These are phyloP conservation scores for Diabrotica undecimpunctata DNA, from an alignment of 1,140 invertebrate species.

Conservation along the genomic window DNA sequence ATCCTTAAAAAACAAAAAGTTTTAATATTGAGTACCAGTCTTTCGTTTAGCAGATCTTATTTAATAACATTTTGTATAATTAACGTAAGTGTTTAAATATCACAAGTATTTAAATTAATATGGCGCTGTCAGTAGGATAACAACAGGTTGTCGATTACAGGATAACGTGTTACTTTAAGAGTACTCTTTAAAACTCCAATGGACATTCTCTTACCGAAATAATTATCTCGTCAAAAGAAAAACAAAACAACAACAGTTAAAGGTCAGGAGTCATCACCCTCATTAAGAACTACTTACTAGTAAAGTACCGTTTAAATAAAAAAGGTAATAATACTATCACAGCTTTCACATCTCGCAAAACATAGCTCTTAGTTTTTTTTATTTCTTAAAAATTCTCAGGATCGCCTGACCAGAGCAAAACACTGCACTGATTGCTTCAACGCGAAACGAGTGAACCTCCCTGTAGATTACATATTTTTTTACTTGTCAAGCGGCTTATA, in stretches of 20 bases:
- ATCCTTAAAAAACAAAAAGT: too few relatives aligned
- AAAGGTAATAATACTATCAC: slow-evolving; percentile 40
- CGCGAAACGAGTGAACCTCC: slow-evolving; percentile 10
- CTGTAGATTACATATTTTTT: not conserved
- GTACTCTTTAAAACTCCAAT: too few relatives aligned
- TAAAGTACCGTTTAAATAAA: slow-evolving; percentile 27
- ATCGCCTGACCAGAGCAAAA: slow-evolving; percentile 25
- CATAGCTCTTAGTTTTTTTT: slow-evolving; percentile 19
- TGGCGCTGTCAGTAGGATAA: too few relatives aligned
- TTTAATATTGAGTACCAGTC: too few relatives aligned
- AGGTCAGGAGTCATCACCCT: slow-evolving; percentile 18
- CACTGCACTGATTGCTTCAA: slow-evolving; percentile 25
- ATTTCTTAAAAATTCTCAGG: not conserved
- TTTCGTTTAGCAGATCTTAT: too few relatives aligned
- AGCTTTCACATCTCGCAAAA: slow-evolving; percentile 42
- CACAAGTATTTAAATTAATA: too few relatives aligned
- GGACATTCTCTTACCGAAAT: too few relatives aligned
- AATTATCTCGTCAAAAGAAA: not conserved
- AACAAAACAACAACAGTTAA: slow-evolving; percentile 16
- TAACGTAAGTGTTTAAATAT: too few relatives aligned
- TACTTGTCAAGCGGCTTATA: not conserved
- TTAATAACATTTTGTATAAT: too few relatives aligned
- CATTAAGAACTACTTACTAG: slow-evolving; percentile 2
- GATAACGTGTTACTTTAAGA: too few relatives aligned
- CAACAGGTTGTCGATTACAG: too few relatives aligned